Base-by-base conservation (phyloP, 2,113 vertebrate species). In the Leucopsar rothschildi region DNA sequence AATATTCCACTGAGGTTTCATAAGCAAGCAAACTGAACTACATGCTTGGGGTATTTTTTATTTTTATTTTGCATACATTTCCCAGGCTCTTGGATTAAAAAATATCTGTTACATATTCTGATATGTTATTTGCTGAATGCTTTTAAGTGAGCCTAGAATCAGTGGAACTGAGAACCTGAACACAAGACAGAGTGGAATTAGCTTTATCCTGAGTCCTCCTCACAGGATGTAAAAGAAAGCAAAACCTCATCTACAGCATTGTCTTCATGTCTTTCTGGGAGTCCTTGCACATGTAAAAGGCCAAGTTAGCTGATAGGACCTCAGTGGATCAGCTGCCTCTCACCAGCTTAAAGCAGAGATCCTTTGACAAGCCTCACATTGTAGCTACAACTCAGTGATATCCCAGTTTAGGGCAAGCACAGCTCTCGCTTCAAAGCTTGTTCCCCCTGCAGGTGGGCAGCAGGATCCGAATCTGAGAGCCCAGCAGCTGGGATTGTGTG, bases 51-150 rank as follows among this genome's bases (percentile, higher is more conserved):
- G 1, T 10, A 50, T 75, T 77, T 88, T 52, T 42, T 2, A 22
- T 76, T 82, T 94, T 91, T 29, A 52, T 69, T 87, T 94, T 91
- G 55, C 56, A 37, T 56, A 39, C 12, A 59, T 75, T 92, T 95
- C 71, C 42, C 57, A 80, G 31, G 44, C 16, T 11, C 35, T 70
- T 37, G 68, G 40, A 59, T 80, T 80, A 73, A 92, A 94, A 88
- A 73, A 9, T 45, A 63, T 42, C 39, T 66, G 82, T 93, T 29
- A 83, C 6, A 14, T 70, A 81, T 65, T 66, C 24, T 49, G 27
- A 40, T 37, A 55, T 24, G 5, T 35, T 66, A 55, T 80, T 88
- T 86, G 21, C 16, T 40, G 47, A 52, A 22, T 79, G 37, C 16
- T 75, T 88, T 78, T 33, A 90, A 83, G 42, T 4, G 2, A 82